These are phyloP conservation scores for Trissolcus brochymenae DNA, from an alignment of 2,888 invertebrate species.

Conservation along the genomic window DNA sequence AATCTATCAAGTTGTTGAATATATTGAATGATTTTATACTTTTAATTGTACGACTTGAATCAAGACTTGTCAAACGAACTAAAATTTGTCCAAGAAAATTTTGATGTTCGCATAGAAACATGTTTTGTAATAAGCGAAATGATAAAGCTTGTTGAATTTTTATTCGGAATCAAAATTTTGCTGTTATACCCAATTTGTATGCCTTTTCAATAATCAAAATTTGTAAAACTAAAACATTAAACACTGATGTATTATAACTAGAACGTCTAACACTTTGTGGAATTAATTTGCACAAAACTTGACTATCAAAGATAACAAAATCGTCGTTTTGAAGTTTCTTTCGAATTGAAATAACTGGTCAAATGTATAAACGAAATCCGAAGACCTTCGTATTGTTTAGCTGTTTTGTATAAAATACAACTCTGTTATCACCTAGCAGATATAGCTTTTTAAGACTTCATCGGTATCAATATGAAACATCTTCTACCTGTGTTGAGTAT, in stretches of 20 bases:
- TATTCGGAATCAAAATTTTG: too few relatives aligned
- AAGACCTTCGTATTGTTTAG: conserved; percentile 12
- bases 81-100: too few relatives aligned
- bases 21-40: conserved; percentile 2
- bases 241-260: too few relatives aligned
- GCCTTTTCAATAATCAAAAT: neutral
- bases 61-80: too few relatives aligned
- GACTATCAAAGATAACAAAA: conserved; percentile 26
- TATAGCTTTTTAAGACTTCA: conserved; percentile 31
- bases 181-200: neutral
- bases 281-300: conserved; percentile 13
- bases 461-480: conserved; percentile 18
- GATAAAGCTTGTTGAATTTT: too few relatives aligned
- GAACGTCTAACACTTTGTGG: conserved; percentile 9
- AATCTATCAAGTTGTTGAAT: conserved; percentile 24
- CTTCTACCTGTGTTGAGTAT: conserved; percentile 31
- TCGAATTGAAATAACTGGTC: too few relatives aligned
- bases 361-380: conserved; percentile 3
- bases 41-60: too few relatives aligned
- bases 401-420: too few relatives aligned
- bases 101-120: too few relatives aligned
- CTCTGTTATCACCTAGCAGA: neutral
- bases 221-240: too few relatives aligned
- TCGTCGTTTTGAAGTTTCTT: too few relatives aligned
- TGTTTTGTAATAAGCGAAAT: too few relatives aligned